Conservation (phyloP, 1,140 invertebrate genomes). For the Aphaenogaster rudis region DNA sequence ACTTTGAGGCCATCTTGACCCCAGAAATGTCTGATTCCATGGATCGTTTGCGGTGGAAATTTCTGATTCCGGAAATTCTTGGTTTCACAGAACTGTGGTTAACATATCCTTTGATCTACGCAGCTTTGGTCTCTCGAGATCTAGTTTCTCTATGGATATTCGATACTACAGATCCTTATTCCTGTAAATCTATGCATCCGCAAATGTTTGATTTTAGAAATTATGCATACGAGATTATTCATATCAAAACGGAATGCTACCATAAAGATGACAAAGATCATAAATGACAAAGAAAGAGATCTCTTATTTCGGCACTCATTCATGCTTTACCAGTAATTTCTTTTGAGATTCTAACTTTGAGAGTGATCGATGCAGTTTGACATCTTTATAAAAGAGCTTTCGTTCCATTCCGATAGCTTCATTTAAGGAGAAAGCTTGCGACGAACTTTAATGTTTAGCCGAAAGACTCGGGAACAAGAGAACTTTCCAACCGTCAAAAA, state of each 20-base stretch:
- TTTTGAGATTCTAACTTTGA: background rate
- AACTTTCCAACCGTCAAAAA: constrained; percentile 49
- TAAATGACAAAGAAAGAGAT: constrained; percentile 5
- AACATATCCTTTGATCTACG: constrained; percentile 57
- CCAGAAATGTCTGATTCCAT: constrained; percentile 19
- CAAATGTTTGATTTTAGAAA: constrained; percentile 28
- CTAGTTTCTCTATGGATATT: constrained; percentile 48
- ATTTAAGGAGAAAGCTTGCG: constrained; percentile 40
- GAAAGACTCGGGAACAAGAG: constrained; percentile 10
- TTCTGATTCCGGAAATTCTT: constrained; percentile 40
- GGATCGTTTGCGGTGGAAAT: constrained; percentile 37
- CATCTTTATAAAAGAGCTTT: constrained; percentile 30
- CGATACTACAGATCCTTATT: constrained; percentile 44
- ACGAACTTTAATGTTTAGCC: constrained; percentile 45
- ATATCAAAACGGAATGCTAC: background rate
- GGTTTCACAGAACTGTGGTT: constrained; percentile 31
- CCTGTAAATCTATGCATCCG: background rate
- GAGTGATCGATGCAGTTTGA: constrained; percentile 16
- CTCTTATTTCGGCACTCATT: background rate
- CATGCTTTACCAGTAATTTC: constrained; percentile 25
- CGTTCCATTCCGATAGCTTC: constrained; percentile 41
- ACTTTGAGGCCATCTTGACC: background rate
- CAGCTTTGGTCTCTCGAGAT: constrained; percentile 18
- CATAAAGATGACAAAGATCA: background rate
- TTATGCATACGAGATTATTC: constrained; percentile 5